A percentile compares a stretch with the other conserved stretches of the same genome.
These are phyloP conservation scores for Acronicta psi DNA, from an alignment of 2,888 invertebrate genomes.

Conservation along the genomic window DNA sequence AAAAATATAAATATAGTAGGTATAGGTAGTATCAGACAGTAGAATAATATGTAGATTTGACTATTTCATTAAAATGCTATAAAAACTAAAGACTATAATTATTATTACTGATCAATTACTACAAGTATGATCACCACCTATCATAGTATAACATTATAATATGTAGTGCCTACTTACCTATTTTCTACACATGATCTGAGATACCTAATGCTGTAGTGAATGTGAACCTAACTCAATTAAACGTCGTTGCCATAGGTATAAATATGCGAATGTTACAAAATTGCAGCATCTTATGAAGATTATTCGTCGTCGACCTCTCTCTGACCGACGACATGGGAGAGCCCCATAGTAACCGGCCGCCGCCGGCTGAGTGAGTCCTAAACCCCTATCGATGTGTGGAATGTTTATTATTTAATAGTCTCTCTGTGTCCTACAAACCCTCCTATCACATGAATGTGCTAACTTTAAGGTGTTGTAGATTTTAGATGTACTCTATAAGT, in stretches of 20 bases:
- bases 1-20: no score
- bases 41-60: not conserved
- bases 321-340: conserved; percentile 88
- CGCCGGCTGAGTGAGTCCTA: conserved; percentile 86
- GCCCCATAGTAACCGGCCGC: conserved; percentile 82
- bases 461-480: conserved; percentile 72
- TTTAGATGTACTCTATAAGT: conserved; percentile 44
- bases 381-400: conserved; percentile 85
- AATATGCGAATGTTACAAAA: conserved; percentile 88
- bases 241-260: conserved; percentile 87
- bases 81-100: not conserved
- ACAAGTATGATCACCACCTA: conserved; percentile 1
- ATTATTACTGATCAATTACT: conserved; percentile 34
- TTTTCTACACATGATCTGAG: no score
- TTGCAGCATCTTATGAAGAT: conserved; percentile 93
- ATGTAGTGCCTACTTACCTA: no score
- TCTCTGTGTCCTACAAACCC: conserved; percentile 63
- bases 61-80: not conserved
- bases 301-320: conserved; percentile 92
- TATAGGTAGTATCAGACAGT: no score
- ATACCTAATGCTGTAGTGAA: conserved; percentile 37
- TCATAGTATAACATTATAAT: conserved; percentile 1
- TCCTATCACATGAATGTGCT: conserved; percentile 70
- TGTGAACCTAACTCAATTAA: conserved; percentile 74
- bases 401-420: conserved; percentile 77